Percentiles rank a stretch among this genome's conserved stretches.
Conservation (phyloP, 64 coral and sea anemone species). For the Orbicella faveolata region DNA sequence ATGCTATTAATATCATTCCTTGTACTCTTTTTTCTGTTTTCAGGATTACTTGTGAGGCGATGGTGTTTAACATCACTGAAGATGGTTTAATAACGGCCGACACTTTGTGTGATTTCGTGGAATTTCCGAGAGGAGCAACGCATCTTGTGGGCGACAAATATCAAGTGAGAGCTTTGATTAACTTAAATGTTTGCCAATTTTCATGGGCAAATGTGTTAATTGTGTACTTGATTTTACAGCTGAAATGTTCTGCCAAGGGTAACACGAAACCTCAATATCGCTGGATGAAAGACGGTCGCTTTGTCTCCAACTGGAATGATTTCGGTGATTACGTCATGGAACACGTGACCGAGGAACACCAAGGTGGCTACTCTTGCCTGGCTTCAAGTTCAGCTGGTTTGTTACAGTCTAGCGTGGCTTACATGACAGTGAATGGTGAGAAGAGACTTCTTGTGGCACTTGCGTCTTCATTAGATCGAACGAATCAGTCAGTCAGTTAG, state of each 20-base stretch:
- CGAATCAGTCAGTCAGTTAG: neutral
- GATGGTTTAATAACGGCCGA: conserved; percentile 48
- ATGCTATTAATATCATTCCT: neutral
- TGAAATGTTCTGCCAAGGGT: conserved; percentile 61
- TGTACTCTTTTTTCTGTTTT: neutral
- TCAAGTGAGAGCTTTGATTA: neutral
- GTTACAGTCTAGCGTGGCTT: conserved; percentile 62
- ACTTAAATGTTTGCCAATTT: neutral
- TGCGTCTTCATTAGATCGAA: neutral
- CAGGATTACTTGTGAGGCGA: conserved; percentile 73
- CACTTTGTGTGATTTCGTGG: conserved; percentile 63
- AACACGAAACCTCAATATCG: conserved; percentile 66
- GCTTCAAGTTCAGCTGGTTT: conserved; percentile 63
- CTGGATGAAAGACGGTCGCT: conserved; percentile 75
- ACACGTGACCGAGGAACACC: conserved; percentile 42
- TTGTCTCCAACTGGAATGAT: conserved; percentile 51
- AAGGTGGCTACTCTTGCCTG: conserved; percentile 74
- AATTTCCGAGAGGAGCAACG: conserved; percentile 1
- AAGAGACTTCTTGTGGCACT: neutral
- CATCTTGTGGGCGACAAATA: conserved; percentile 26
- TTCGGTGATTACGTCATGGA: conserved; percentile 62
- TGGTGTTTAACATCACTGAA: conserved; percentile 68
- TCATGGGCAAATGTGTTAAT: neutral
- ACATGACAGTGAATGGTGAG: conserved; percentile 71
- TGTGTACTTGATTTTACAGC: conserved; percentile 5